phyloP scores from a whole-genome alignment of 2,113 vertebrate genomes.

The Gavia stellata region DNA sequence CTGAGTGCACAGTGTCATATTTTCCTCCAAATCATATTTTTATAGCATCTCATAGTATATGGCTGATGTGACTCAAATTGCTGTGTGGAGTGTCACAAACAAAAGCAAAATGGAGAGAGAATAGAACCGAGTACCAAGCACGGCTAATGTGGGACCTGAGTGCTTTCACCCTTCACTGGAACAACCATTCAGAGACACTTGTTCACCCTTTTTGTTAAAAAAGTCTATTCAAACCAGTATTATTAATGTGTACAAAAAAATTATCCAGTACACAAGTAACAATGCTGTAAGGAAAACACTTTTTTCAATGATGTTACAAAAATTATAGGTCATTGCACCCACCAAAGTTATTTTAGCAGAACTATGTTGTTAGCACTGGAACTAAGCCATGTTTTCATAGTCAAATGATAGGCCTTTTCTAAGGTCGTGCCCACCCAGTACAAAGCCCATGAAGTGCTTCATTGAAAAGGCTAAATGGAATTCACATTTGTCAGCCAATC shows the following conservation, averaged over 20 bases:
- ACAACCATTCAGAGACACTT: not conserved
- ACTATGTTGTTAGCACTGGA: constrained; percentile 34
- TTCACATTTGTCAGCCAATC: constrained; percentile 32
- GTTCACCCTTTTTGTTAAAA: not conserved
- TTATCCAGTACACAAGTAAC: not conserved
- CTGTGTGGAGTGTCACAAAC: not conserved
- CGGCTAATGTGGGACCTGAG: not conserved
- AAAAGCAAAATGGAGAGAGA: not conserved
- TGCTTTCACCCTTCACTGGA: not conserved
- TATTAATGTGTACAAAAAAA: not conserved
- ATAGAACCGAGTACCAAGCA: not conserved
- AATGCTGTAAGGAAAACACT: not conserved
- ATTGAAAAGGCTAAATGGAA: constrained; percentile 51
- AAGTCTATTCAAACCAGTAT: constrained; percentile 3
- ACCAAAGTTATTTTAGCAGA: constrained; percentile 48
- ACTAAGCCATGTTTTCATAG: constrained; percentile 58
- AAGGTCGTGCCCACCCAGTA: constrained; percentile 1
- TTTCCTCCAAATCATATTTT: not conserved
- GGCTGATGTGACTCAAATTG: not conserved
- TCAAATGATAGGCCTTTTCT: constrained; percentile 49
- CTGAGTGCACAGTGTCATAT: not conserved
- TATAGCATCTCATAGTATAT: not conserved
- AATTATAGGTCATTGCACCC: not conserved
- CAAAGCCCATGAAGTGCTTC: constrained; percentile 48
- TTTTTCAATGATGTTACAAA: not conserved